phyloP scores from a whole-genome alignment of 1,140 invertebrate species.

The Camponotus vicinus region DNA sequence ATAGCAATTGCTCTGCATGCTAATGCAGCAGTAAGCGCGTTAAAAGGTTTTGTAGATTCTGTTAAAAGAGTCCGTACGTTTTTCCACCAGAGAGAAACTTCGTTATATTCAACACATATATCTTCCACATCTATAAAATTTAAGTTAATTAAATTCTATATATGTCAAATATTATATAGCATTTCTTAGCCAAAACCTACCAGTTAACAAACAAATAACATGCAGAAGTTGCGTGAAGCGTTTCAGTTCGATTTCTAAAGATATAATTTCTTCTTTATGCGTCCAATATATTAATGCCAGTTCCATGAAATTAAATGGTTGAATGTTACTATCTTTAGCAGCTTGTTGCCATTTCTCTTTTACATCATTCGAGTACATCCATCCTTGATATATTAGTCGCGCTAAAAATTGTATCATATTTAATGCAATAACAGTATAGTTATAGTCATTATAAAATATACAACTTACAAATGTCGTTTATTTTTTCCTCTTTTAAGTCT shows the following conservation, averaged over 20 bases:
- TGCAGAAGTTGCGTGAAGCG: slow-evolving; percentile 85
- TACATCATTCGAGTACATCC: slow-evolving; percentile 86
- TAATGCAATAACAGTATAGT: background rate
- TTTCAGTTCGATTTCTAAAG: slow-evolving; percentile 83
- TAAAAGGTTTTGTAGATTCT: slow-evolving; percentile 90
- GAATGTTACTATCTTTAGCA: slow-evolving; percentile 86
- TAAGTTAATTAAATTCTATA: background rate
- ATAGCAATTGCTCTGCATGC: slow-evolving; percentile 91
- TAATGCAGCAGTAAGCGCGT: slow-evolving; percentile 91
- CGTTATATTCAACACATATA: slow-evolving; percentile 88
- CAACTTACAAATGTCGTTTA: slow-evolving; percentile 79
- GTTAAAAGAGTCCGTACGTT: slow-evolving; percentile 90
- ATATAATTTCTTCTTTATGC: slow-evolving; percentile 83
- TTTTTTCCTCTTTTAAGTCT: slow-evolving; percentile 77
- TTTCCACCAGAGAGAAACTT: slow-evolving; percentile 92
- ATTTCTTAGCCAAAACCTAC: slow-evolving; percentile 73
- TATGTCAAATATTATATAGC: background rate
- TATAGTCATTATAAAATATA: slow-evolving; percentile 64
- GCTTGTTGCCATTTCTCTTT: slow-evolving; percentile 85
- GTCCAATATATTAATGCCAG: slow-evolving; percentile 90
- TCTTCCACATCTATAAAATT: slow-evolving; percentile 78
- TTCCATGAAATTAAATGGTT: slow-evolving; percentile 88
- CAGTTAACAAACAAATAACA: slow-evolving; percentile 83
- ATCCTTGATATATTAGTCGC: slow-evolving; percentile 88
- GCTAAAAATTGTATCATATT: slow-evolving; percentile 80